Percentiles rank a stretch among this genome's conserved stretches.
Conservation (phyloP, 2,113 vertebrate species). For the Monopterus albus region DNA sequence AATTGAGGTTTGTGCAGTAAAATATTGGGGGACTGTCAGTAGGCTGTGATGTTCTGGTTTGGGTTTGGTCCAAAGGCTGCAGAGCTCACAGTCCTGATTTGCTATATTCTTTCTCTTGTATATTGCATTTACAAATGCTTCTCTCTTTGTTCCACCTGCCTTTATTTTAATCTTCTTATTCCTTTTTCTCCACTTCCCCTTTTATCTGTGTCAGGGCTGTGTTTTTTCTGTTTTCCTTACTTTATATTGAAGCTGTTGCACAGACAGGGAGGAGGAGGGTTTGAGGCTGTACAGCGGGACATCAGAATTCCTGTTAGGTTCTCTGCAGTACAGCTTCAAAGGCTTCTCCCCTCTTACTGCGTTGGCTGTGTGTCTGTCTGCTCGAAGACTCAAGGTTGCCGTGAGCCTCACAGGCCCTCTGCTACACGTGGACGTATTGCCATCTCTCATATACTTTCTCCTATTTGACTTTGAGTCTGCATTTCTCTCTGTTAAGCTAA, state of each 20-base stretch:
- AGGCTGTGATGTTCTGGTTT: slow-evolving; percentile 47
- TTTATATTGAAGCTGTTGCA: slow-evolving; percentile 31
- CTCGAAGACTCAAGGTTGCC: slow-evolving; percentile 82
- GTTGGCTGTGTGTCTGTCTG: slow-evolving; percentile 77
- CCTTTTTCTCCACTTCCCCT: neutral
- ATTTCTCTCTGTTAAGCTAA: neutral
- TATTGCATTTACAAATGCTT: slow-evolving; percentile 1
- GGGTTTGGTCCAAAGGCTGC: slow-evolving; percentile 59
- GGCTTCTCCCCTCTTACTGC: slow-evolving; percentile 60
- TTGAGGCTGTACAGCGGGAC: slow-evolving; percentile 71
- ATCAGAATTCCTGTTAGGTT: slow-evolving; percentile 89
- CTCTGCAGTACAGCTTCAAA: slow-evolving; percentile 89
- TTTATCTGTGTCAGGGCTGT: slow-evolving; percentile 21
- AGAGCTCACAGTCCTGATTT: slow-evolving; percentile 55
- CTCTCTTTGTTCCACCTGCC: slow-evolving; percentile 2
- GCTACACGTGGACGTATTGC: slow-evolving; percentile 13
- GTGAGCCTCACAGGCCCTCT: slow-evolving; percentile 44
- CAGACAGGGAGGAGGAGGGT: slow-evolving; percentile 31
- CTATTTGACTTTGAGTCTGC: slow-evolving; percentile 7
- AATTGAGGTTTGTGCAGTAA: slow-evolving; percentile 38
- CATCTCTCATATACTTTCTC: neutral
- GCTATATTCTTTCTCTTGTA: slow-evolving; percentile 63
- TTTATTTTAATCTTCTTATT: slow-evolving; percentile 13
- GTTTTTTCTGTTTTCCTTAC: slow-evolving; percentile 21
- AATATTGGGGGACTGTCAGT: slow-evolving; percentile 38